Evolutionary conservation across 1,140 invertebrate genomes (phyloP), one percentile per base, ranked within the genome.

Genomic region (Neocloeon triangulifer): DNA sequence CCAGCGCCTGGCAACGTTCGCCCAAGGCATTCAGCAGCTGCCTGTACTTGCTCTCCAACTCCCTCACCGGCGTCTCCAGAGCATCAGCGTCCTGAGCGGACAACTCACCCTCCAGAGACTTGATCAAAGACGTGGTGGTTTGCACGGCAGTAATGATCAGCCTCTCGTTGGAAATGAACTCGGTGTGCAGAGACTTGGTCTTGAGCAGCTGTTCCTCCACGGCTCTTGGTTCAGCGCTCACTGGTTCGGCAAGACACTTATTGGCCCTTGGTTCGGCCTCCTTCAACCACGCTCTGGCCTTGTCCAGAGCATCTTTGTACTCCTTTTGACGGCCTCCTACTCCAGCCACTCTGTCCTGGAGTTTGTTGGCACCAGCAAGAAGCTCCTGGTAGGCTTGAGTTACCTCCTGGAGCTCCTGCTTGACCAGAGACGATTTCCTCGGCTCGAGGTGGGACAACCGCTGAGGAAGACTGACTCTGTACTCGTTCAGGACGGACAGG

Each of bases 151-250:
- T 76, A 41, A 89, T 81, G 26, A 94, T 66, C 8, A 91, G 59
- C 9, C 78, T 59, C 25, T 73, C 78, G 41, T 89, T 84, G 1
- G 77, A 67, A 3, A 89, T 55, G 19, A 91, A 71, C 44, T 94
- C 86, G 40, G 73, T 81, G 46, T 86, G 80, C 4, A 92, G 48
- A 1, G 74, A 56, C 51, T 84, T 88, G 1, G 84, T 73, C 34
- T 72, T 66, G 35, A 70, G 68, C 19, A 95, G 59, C 52, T 94
- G 86, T 22, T 86, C 70, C 48, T 91, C 78, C 0, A 94, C 71
- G 17, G 70, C 67, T 44, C 74, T 74, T 0, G 86, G 79, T 43
- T 92, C 86, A 0, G 75, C 80, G 18, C 72, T 79, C 27, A 84
- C 62, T 0, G 73, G 66, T 45, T 92, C 86, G 5, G 76, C 69